These are phyloP conservation scores for Autographa gamma DNA, from an alignment of 2,888 invertebrate genomes.

Conservation along the genomic window DNA sequence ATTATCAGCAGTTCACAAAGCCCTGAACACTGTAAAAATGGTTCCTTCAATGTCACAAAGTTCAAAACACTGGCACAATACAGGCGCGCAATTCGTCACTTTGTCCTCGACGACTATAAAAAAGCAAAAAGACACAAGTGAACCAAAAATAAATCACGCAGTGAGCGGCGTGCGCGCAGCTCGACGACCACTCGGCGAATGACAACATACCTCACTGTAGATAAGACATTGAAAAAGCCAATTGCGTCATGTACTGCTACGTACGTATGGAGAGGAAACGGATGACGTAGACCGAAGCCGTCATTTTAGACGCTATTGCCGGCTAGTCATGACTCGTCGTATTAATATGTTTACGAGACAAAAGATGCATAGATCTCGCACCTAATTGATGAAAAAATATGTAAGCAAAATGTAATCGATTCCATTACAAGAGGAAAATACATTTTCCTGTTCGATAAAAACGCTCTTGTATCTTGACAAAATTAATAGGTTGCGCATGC, in stretches of 20 bases:
- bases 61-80: slow-evolving; percentile 85
- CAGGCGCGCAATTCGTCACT: slow-evolving; percentile 83
- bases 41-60: slow-evolving; percentile 80
- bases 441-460: slow-evolving; percentile 50
- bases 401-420: slow-evolving; percentile 21
- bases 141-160: slow-evolving; percentile 78
- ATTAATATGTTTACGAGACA: slow-evolving; percentile 74
- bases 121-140: slow-evolving; percentile 82
- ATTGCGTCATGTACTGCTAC: slow-evolving; percentile 88
- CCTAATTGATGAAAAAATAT: slow-evolving; percentile 42
- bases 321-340: slow-evolving; percentile 75
- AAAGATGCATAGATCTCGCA: slow-evolving; percentile 59
- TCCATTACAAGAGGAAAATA: slow-evolving; percentile 37
- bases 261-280: slow-evolving; percentile 86
- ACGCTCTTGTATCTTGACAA: slow-evolving; percentile 36
- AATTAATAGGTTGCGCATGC: slow-evolving; percentile 34
- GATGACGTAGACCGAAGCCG: slow-evolving; percentile 82
- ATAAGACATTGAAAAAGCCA: slow-evolving; percentile 89
- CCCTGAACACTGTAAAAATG: slow-evolving; percentile 69
- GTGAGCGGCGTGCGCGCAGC: slow-evolving; percentile 83
- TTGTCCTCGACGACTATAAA: slow-evolving; percentile 83
- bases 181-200: slow-evolving; percentile 83
- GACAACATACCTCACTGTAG: slow-evolving; percentile 87
- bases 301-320: slow-evolving; percentile 81
- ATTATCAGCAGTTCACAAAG: slow-evolving; percentile 70